phyloP scores from a whole-genome alignment of 2,113 vertebrate genomes.

The Pampusana beccarii region DNA sequence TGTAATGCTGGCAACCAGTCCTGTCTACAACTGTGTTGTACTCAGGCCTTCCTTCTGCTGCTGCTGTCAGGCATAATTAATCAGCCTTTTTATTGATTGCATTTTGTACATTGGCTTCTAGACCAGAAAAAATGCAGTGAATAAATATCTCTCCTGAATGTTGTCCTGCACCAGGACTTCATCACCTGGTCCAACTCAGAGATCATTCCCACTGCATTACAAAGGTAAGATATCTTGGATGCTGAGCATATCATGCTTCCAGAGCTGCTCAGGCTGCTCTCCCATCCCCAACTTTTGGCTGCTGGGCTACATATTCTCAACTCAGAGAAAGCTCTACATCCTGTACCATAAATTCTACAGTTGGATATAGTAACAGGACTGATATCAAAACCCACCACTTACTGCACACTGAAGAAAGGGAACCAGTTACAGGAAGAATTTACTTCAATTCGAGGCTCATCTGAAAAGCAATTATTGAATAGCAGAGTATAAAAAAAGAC shows the following conservation, averaged over 20 bases:
- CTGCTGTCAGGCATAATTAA: slow-evolving; percentile 36
- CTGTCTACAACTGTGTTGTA: neutral
- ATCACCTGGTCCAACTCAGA: neutral
- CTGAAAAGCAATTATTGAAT: neutral
- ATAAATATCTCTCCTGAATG: neutral
- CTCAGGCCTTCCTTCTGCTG: slow-evolving; percentile 14
- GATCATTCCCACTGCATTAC: neutral
- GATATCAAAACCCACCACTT: neutral
- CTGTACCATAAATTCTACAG: neutral
- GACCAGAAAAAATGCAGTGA: neutral
- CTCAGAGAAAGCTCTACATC: neutral
- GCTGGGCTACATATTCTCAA: neutral
- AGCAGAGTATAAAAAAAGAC: neutral
- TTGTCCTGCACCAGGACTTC: neutral
- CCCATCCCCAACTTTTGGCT: neutral
- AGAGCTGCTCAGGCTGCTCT: neutral
- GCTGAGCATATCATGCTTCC: neutral
- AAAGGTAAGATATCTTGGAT: neutral
- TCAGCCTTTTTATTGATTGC: neutral
- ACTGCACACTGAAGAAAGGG: neutral
- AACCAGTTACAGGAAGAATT: neutral
- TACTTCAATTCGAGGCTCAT: neutral
- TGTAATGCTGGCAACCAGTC: neutral
- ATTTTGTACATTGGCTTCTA: neutral
- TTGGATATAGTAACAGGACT: neutral